Conservation (phyloP, 2,888 invertebrate species). For the Thereva nobilitata region DNA sequence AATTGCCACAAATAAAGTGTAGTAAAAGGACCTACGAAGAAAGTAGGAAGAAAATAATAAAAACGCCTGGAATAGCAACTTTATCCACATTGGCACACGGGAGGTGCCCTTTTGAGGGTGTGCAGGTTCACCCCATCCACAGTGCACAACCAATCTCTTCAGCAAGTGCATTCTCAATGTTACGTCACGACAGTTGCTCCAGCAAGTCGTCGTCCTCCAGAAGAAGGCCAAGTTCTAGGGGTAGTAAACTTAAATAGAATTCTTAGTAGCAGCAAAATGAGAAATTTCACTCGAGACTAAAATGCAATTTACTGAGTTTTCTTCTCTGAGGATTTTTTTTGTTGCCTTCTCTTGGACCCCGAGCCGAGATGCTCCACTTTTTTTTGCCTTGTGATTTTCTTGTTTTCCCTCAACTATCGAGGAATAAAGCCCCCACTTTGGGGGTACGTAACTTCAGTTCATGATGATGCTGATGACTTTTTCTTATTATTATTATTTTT, state of each 20-base stretch:
- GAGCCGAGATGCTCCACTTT: too few relatives aligned
- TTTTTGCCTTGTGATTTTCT: too few relatives aligned
- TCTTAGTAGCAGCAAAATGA: slow-evolving; percentile 28
- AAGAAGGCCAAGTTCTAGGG: slow-evolving; percentile 13
- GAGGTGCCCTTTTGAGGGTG: too few relatives aligned
- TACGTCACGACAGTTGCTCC: slow-evolving; percentile 11
- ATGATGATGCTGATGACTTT: too few relatives aligned
- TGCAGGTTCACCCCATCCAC: too few relatives aligned
- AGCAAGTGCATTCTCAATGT: slow-evolving; percentile 21
- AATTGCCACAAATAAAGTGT: too few relatives aligned
- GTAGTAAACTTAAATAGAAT: slow-evolving; percentile 35
- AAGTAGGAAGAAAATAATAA: slow-evolving; percentile 22
- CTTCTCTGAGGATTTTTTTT: slow-evolving; percentile 1
- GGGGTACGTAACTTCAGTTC: too few relatives aligned
- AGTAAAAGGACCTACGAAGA: slow-evolving; percentile 17
- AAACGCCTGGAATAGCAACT: slow-evolving; percentile 31
- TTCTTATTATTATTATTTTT: too few relatives aligned
- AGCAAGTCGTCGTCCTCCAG: slow-evolving; percentile 1
- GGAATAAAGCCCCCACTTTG: too few relatives aligned
- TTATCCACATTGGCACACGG: neutral
- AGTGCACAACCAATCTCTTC: neutral
- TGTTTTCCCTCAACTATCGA: too few relatives aligned
- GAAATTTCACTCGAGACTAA: slow-evolving; percentile 33
- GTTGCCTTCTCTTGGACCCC: neutral
- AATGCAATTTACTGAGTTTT: slow-evolving; percentile 29